Evolutionary conservation across 2,888 invertebrate genomes (phyloP).

Genomic region (Vannuccia rotundouncinata): DNA sequence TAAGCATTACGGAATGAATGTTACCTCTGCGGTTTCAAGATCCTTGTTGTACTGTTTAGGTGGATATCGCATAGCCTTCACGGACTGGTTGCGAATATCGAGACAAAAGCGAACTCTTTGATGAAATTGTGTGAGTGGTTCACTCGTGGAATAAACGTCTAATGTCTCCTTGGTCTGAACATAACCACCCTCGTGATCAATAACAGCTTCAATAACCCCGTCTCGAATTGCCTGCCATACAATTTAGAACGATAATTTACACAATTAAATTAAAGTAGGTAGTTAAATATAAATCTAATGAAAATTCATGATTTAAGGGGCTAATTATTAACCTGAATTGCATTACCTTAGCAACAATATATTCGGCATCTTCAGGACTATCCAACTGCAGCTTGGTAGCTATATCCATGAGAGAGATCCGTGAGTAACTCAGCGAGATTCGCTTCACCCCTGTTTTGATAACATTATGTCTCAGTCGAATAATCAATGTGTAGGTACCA

Average conservation of each 20-base stretch:
- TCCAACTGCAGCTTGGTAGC: conserved; percentile 85
- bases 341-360: conserved; percentile 80
- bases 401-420: conserved; percentile 88
- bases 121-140: conserved; percentile 90
- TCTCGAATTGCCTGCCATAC: conserved; percentile 74
- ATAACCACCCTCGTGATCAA: conserved; percentile 80
- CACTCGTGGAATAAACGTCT: conserved; percentile 90
- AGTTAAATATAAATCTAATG: background rate
- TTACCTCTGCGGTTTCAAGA: conserved; percentile 80
- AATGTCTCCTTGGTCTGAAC: conserved; percentile 92
- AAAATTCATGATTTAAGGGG: background rate
- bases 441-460: conserved; percentile 95
- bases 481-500: conserved; percentile 88
- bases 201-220: conserved; percentile 92
- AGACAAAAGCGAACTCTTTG: conserved; percentile 93
- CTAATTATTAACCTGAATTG: background rate
- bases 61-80: conserved; percentile 84
- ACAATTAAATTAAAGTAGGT: background rate
- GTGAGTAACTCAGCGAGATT: conserved; percentile 88
- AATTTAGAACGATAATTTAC: background rate
- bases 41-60: conserved; percentile 97
- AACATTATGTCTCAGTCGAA: conserved; percentile 92
- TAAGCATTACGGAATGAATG: no score
- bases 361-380: conserved; percentile 94
- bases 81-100: conserved; percentile 94